Percentiles rank a stretch among this genome's conserved stretches.
phyloP scores from a whole-genome alignment of 2,797 vertebrate species.

The Lacerta agilis region DNA sequence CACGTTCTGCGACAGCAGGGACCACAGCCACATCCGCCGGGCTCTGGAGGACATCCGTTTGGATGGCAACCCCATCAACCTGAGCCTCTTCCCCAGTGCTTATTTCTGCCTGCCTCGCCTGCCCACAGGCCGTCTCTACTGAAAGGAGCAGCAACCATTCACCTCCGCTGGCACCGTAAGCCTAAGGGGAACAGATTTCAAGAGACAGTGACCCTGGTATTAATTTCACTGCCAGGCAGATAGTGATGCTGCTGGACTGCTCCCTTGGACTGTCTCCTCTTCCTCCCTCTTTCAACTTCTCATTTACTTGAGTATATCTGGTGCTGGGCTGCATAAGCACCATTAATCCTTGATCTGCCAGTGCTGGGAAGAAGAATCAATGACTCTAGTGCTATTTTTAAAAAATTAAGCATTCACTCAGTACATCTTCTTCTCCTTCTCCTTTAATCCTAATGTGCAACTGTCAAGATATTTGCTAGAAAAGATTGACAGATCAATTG shows the following conservation, averaged over 20 bases:
- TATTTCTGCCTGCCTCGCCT: constrained; percentile 85
- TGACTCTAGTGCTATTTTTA: background rate
- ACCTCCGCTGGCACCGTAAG: background rate
- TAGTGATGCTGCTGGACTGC: background rate
- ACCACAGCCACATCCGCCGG: constrained; percentile 75
- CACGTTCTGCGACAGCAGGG: constrained; percentile 79
- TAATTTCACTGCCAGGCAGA: background rate
- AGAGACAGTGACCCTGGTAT: background rate
- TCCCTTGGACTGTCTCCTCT: background rate
- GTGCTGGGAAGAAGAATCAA: background rate
- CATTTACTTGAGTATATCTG: background rate
- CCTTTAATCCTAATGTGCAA: background rate
- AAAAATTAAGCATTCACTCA: background rate
- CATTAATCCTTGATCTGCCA: accelerated
- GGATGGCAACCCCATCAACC: constrained; percentile 85
- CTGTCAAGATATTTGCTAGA: background rate
- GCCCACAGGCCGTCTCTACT: constrained; percentile 77
- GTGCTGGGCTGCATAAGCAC: background rate
- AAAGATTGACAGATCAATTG: background rate
- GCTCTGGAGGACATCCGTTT: constrained; percentile 85
- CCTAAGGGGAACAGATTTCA: background rate
- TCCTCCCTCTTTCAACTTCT: accelerated
- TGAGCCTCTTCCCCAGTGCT: constrained; percentile 78
- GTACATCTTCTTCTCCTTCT: background rate
- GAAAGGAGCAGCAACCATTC: constrained; percentile 34